A percentile compares a stretch with the other conserved stretches of the same genome.
phyloP scores from a whole-genome alignment of 2,888 invertebrate genomes.

The Melanotus villosus region DNA sequence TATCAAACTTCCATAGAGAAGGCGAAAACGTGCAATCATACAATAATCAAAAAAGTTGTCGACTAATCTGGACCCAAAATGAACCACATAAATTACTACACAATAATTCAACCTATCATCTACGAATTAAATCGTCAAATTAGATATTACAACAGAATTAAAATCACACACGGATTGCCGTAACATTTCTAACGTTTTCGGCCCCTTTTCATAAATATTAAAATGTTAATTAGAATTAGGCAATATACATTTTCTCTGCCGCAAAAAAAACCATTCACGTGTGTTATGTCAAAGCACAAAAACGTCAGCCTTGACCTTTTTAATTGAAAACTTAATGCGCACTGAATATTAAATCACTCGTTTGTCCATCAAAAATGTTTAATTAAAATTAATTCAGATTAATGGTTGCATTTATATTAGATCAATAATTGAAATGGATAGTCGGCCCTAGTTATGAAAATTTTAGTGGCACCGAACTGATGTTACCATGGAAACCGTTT shows the following conservation, averaged over 20 bases:
- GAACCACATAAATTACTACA: too few species aligned
- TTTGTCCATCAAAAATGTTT: not conserved
- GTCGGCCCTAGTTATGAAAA: too few species aligned
- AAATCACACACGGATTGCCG: not conserved
- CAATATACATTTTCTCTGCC: not conserved
- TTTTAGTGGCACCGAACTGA: too few species aligned
- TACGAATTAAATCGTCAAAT: too few species aligned
- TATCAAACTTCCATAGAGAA: too few species aligned
- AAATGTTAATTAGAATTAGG: not conserved
- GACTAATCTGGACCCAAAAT: too few species aligned
- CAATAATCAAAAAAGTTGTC: too few species aligned
- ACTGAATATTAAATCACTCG: not conserved
- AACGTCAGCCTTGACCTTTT: slow-evolving; percentile 1
- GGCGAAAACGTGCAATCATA: too few species aligned
- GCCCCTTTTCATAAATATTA: not conserved
- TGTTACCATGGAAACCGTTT: too few species aligned
- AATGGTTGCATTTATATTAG: not conserved
- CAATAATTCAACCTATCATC: too few species aligned
- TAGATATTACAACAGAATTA: too few species aligned
- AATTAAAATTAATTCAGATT: not conserved
- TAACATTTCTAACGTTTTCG: not conserved
- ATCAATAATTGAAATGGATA: too few species aligned
- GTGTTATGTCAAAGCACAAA: not conserved
- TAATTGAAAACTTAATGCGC: not conserved
- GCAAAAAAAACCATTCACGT: not conserved